Evolutionary conservation across 2,113 vertebrate genomes (phyloP).

Genomic region (Lampris incognitus): DNA sequence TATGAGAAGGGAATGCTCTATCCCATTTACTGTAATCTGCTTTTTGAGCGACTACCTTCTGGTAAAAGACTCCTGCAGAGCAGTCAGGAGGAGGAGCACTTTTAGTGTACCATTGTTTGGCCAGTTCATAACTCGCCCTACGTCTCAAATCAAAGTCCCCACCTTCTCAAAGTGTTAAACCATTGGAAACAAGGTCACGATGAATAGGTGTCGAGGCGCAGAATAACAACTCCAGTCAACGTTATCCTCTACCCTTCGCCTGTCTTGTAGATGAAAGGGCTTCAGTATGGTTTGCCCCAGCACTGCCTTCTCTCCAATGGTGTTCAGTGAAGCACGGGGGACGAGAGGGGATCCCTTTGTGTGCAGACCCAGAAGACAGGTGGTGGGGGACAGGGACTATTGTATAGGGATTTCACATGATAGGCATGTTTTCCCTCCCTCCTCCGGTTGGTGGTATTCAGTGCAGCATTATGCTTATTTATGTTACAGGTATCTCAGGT

Average conservation of each 20-base stretch:
- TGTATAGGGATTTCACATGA: conserved; percentile 62
- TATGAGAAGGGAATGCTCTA: too few relatives aligned
- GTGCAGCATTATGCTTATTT: neutral
- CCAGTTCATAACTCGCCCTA: too few relatives aligned
- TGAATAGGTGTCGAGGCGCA: conserved; percentile 58
- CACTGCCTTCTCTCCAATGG: conserved; percentile 45
- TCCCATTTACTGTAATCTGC: too few relatives aligned
- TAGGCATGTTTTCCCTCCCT: conserved; percentile 70
- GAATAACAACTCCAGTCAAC: conserved; percentile 28
- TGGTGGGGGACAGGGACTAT: conserved; percentile 56
- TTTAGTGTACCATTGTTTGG: too few relatives aligned
- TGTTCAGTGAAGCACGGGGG: conserved; percentile 55
- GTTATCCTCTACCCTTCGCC: conserved; percentile 21
- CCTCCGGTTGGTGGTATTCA: conserved; percentile 32
- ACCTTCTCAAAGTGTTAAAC: neutral
- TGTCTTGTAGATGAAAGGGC: conserved; percentile 55
- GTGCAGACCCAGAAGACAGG: conserved; percentile 64
- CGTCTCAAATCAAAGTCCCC: too few relatives aligned
- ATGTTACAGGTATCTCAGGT: conserved; percentile 2
- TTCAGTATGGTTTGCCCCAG: conserved; percentile 38
- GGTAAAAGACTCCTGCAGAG: too few relatives aligned
- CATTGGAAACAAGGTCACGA: conserved; percentile 41
- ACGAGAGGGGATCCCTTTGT: conserved; percentile 70
- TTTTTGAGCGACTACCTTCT: too few relatives aligned
- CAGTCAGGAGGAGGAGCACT: too few relatives aligned